Conservation (phyloP, 2,888 invertebrate genomes). For the Lissocephala sabroskyi region DNA sequence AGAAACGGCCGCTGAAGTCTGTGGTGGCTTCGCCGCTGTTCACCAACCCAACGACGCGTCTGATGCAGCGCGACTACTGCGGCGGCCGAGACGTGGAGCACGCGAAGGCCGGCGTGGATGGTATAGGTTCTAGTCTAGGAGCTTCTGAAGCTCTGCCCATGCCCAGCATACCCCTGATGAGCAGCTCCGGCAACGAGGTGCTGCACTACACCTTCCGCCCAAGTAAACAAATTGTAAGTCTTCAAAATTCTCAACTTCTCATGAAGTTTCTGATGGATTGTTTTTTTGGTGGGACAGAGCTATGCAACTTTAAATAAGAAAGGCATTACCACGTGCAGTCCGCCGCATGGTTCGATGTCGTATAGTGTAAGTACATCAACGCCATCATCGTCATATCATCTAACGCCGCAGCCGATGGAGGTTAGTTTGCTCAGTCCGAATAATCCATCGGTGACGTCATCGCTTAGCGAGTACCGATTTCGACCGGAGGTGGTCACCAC, state of each 20-base stretch:
- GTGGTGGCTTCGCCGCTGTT: slow-evolving; percentile 70
- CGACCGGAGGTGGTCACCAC: slow-evolving; percentile 90
- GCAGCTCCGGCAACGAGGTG: slow-evolving; percentile 70
- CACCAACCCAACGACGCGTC: slow-evolving; percentile 70
- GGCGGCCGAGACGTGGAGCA: slow-evolving; percentile 62
- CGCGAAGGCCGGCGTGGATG: slow-evolving; percentile 48
- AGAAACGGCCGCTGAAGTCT: slow-evolving; percentile 72
- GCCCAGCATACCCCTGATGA: slow-evolving; percentile 48
- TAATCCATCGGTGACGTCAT: slow-evolving; percentile 78
- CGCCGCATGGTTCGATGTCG: slow-evolving; percentile 62
- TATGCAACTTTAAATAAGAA: slow-evolving; percentile 85
- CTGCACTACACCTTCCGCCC: slow-evolving; percentile 73
- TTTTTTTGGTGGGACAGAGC: slow-evolving; percentile 76
- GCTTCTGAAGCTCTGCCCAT: slow-evolving; percentile 45
- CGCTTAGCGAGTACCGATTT: slow-evolving; percentile 84
- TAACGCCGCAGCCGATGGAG: slow-evolving; percentile 72
- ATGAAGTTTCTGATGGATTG: background rate
- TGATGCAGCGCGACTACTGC: slow-evolving; percentile 71
- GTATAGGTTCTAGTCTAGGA: slow-evolving; percentile 36
- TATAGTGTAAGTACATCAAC: slow-evolving; percentile 61
- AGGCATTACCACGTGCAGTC: slow-evolving; percentile 74
- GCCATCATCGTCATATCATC: slow-evolving; percentile 67
- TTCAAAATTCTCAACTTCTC: background rate
- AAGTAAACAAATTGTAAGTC: slow-evolving; percentile 73
- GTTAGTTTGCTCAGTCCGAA: slow-evolving; percentile 72